These are phyloP conservation scores for Ictidomys tridecemlineatus DNA, from an alignment of 2,113 vertebrate genomes.

Conservation along the genomic window DNA sequence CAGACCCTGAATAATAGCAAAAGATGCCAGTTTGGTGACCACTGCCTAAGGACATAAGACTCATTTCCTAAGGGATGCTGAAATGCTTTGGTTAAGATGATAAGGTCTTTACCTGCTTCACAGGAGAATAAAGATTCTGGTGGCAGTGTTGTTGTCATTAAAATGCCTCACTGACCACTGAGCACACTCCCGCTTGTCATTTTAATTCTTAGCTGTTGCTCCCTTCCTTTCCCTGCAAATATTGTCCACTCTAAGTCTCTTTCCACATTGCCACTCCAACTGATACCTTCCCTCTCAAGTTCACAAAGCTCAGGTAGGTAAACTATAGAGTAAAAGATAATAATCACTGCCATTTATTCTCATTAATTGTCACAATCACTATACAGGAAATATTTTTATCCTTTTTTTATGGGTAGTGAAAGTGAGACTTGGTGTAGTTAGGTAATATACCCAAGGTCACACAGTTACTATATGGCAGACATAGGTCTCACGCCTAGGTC, in stretches of 20 bases:
- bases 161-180: neutral
- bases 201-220: neutral
- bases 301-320: conserved; percentile 12
- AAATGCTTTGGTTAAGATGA: neutral
- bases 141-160: neutral
- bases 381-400: neutral
- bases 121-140: neutral
- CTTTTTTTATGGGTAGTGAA: neutral
- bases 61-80: neutral
- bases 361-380: conserved; percentile 15
- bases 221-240: neutral
- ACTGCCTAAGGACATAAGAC: neutral
- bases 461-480: neutral
- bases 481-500: neutral
- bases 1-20: neutral
- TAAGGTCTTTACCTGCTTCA: neutral
- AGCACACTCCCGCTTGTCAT: neutral
- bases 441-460: neutral
- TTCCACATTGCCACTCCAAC: conserved; percentile 41
- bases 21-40: neutral
- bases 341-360: neutral
- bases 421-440: neutral
- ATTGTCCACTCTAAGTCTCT: neutral
- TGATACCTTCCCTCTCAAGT: neutral
- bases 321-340: neutral